Base-by-base conservation (phyloP, 1,140 invertebrate genomes). In the Drosophila persimilis region DNA sequence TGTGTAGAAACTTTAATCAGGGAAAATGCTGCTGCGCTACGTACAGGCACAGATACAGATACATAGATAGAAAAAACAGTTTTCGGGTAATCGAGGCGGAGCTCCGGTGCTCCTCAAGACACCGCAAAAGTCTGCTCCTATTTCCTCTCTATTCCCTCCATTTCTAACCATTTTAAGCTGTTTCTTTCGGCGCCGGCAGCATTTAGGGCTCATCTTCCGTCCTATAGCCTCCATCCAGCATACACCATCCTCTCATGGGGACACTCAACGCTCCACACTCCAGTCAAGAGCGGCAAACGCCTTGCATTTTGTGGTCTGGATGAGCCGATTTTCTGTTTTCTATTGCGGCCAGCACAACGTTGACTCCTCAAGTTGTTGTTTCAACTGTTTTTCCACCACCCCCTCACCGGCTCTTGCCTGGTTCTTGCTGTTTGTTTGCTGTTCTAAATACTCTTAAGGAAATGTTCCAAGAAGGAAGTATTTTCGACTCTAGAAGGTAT, bases 241-340 rank as follows among this genome's bases (percentile, higher is more conserved):
- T 50, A n/a, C 29, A 43, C 47, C 43, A 48, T 64, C 51, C 15
- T 39, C 15, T 44, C 65, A 45, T 72, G 60, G 39, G 54, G 54
- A 61, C 72, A 72, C 72, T 85, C 80, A 66, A 39, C 35, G 5
- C 35, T 57, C 80, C 72, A 39, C 35, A 39, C 35, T 57, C 48
- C 61, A 79, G 75, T 83, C 80, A 83, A 83, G 80, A 83, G 65
- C 51, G 51, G 80, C 66, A 62, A 72, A 73, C 58, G 59, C 39
- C 45, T 58, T 76, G 67, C 67, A 64, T 62, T 81, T 73, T 84
- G 75, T 71, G 75, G 80, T 57, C 64, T 76, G 73, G 61, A 84
- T 73, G 73, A 80, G 64, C 80, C 80, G 80, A 86, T 84, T 84
- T 84, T 66, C 77, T 77, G 72, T 74, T 74, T 74, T 74, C 71